Base-by-base conservation (phyloP, 2,113 vertebrate genomes). In the Poicephalus gulielmi region DNA sequence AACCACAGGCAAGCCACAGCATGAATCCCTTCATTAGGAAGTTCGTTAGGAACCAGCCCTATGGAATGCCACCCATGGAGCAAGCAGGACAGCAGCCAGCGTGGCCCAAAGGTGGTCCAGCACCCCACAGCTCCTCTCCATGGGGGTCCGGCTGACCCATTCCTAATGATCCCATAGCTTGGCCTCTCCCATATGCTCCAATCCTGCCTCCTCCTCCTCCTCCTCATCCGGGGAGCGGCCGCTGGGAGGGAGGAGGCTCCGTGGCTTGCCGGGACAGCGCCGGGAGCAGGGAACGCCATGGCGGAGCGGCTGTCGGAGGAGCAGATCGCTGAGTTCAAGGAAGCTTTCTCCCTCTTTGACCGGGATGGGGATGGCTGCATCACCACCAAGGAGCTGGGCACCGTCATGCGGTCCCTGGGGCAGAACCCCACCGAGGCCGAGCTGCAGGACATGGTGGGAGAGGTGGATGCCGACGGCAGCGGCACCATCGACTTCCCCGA, bases 311-410 rank as follows among this genome's bases (percentile, higher is more conserved):
- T 97, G n/a, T 92, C 94, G 5, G 94, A 97, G 79, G 91, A 94
- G 70, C 49, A 97, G 2, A 83, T 97, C 7, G 37, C 98, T 4
- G 98, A 99, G 37, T 98, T 98, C 96, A 99, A 98, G 96, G 99
- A 99, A 88, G 99, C 99, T 11, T 99, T 99, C 62, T 98, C 98
- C 94, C 98, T 99, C 91, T 99, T 99, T 9, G 98, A 99, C 97
- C 98, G 98, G 79, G 98, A 99, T 11, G 99, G 99, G 7, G 98
- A 99, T 1, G 99, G 99, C 57, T 97, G 98, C 93, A 99, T 99
- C 98, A 98, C 96, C 92, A 98, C 98, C 35, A 97, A 97, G 96
- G 99, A 99, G 96, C 55, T 99, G 71, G 99, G 99, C 63, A 99
- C 98, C 5, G 99, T 99, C 87, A 99, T 99, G 98, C 97, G 98